These are phyloP conservation scores for Nyctibius grandis DNA, from an alignment of 2,797 vertebrate species.

Conservation along the genomic window DNA sequence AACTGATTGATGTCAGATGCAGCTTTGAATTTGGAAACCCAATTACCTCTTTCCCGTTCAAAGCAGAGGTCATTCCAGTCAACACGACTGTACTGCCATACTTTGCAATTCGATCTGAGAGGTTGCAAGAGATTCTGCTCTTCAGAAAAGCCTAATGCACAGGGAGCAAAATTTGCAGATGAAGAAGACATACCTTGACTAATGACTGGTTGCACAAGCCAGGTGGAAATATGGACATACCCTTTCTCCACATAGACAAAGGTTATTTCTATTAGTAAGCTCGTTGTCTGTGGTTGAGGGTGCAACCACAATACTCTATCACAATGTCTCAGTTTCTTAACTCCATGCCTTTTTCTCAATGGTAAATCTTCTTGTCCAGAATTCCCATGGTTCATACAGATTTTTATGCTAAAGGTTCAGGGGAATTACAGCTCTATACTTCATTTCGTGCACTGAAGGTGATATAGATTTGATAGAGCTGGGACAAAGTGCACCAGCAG, in stretches of 20 bases:
- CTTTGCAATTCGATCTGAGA: background rate
- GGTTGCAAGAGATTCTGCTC: background rate
- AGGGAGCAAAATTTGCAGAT: background rate
- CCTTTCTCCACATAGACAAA: background rate
- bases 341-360: background rate
- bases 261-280: background rate
- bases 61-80: constrained; percentile 50
- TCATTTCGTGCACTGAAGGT: background rate
- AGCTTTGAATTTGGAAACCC: constrained; percentile 45
- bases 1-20: constrained; percentile 47
- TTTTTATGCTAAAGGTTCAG: background rate
- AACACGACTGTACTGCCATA: background rate
- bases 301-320: background rate
- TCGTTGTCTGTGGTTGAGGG: background rate
- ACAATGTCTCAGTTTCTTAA: background rate
- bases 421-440: background rate
- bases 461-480: background rate
- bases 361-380: background rate
- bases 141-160: background rate
- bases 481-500: background rate
- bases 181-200: background rate
- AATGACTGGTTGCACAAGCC: background rate
- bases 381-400: background rate
- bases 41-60: constrained; percentile 38
- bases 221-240: background rate